Evolutionary conservation across 1,140 invertebrate species (phyloP), one percentile per base, ranked within the genome.

Genomic region (Propsilocerus akamusi): DNA sequence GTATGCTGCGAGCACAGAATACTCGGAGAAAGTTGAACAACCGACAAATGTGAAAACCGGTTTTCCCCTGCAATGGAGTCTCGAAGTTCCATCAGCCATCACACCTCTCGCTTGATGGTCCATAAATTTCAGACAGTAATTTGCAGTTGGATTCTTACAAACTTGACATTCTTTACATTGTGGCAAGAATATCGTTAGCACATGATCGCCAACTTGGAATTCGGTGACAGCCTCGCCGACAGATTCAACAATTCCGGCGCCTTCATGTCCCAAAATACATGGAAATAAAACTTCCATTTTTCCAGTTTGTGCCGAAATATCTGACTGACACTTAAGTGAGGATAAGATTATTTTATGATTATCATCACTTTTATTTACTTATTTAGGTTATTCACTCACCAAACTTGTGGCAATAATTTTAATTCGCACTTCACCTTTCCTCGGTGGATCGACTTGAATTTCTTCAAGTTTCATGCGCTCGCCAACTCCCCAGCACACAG

Each of bases 1-100:
- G 64, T 98, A 92, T 69, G 95, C 95, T 56, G 89, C 80, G 52
- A 98, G 91, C 8, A 99, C 96, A 5, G 95, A 97, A 63, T 97
- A 99, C 68, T 99, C 87, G 55, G 86, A 84, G 62, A 99, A 99
- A 1, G 93, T 95, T 4, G 92, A 97, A 55, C 86, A 92, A 14
- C 96, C 96, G 93, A 98, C 97, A 58, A 93, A 98, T 97, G 58
- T 67, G 25, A 69, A 74, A 28, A 69, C 67, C 28, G 59, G 67
- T 32, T 59, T 59, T 10, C 61, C 65, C 50, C 52, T 65, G 25
- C 72, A 73, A 32, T 67, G 70, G 53, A 77, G 76, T 5, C 57
- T 50, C 2, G 54, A 48, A 4, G 72, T 74, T 22, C 72, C 73
- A 66, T 77, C 73, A 7, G 71, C 72, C 71, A 77, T 72, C 11